Evolutionary conservation across 2,797 vertebrate species (phyloP).

Genomic region (Lepidocolaptes lacrymiger): DNA sequence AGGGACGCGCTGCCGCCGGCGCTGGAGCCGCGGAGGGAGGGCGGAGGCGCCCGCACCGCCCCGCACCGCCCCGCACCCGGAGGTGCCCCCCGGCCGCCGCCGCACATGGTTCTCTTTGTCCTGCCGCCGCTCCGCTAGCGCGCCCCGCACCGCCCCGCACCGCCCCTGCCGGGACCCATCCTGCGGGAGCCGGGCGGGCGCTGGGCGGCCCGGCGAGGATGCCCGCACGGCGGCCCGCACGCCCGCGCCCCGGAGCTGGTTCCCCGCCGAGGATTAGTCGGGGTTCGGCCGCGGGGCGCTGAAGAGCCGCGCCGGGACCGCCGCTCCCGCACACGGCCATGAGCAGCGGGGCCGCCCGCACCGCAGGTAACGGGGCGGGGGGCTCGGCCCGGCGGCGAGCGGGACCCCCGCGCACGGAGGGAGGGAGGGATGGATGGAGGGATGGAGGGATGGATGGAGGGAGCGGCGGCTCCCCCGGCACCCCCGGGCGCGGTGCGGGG

Average conservation of each 20-base stretch:
- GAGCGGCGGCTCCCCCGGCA: neutral
- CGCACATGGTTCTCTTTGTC: conserved; percentile 93
- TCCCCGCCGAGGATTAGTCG: conserved; percentile 56
- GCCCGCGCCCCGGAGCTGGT: neutral
- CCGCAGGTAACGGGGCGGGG: conserved; percentile 64
- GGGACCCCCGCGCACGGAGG: neutral
- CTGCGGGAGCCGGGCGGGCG: conserved; percentile 2
- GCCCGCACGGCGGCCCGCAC: neutral
- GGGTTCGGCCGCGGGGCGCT: conserved; percentile 45
- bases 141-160: neutral
- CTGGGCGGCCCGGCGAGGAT: conserved; percentile 4
- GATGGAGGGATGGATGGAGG: neutral
- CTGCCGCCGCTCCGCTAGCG: conserved; percentile 9
- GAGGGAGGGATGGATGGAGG: neutral
- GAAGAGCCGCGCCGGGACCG: conserved; percentile 3
- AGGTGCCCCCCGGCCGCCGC: conserved; percentile 40
- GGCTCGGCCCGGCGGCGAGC: neutral
- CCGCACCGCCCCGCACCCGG: conserved; percentile 26
- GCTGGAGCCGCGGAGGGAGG: neutral
- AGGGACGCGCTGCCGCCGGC: no score
- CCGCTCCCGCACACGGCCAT: conserved; percentile 25
- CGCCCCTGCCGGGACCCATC: conserved; percentile 9
- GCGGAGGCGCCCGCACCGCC: neutral
- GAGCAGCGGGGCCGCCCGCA: conserved; percentile 62
- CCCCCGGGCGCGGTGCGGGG: neutral